Evolutionary conservation across 2,888 invertebrate species (phyloP).

Genomic region (Andrena bicolor): DNA sequence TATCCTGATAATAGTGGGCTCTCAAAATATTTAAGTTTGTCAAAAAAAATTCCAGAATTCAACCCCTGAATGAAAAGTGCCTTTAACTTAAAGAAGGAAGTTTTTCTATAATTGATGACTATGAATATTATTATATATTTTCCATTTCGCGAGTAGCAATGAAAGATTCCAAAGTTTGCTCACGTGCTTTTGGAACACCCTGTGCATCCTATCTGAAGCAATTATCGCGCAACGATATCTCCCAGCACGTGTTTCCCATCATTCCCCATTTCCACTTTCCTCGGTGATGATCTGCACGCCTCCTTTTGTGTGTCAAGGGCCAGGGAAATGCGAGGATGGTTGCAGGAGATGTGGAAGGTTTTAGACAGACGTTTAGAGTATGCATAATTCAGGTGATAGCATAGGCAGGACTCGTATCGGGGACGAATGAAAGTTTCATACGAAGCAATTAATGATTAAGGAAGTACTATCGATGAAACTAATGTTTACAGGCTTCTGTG

Average conservation of each 20-base stretch:
- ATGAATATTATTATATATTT: too few species aligned
- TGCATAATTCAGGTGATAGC: slow-evolving; percentile 49
- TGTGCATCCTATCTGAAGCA: background rate
- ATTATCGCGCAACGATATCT: slow-evolving; percentile 3
- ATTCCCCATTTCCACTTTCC: background rate
- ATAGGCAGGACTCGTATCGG: slow-evolving; percentile 31
- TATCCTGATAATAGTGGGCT: too few species aligned
- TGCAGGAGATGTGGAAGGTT: slow-evolving; percentile 30
- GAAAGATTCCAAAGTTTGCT: too few species aligned
- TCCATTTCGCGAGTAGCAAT: too few species aligned
- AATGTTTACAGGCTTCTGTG: background rate
- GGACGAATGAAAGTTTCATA: slow-evolving; percentile 48
- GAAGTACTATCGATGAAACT: slow-evolving; percentile 5
- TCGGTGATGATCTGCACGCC: background rate
- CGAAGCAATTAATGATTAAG: slow-evolving; percentile 31
- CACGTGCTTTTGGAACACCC: too few species aligned
- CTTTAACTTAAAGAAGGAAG: too few species aligned
- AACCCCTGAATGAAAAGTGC: too few species aligned
- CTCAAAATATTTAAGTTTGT: too few species aligned
- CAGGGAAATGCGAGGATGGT: background rate
- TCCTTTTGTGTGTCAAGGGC: slow-evolving; percentile 34
- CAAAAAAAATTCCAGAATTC: too few species aligned
- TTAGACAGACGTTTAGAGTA: slow-evolving; percentile 16
- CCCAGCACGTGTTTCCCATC: background rate
- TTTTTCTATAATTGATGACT: too few species aligned